These are phyloP conservation scores for Caenorhabditis plicata DNA, from an alignment of 2,888 invertebrate species.

Conservation along the genomic window DNA sequence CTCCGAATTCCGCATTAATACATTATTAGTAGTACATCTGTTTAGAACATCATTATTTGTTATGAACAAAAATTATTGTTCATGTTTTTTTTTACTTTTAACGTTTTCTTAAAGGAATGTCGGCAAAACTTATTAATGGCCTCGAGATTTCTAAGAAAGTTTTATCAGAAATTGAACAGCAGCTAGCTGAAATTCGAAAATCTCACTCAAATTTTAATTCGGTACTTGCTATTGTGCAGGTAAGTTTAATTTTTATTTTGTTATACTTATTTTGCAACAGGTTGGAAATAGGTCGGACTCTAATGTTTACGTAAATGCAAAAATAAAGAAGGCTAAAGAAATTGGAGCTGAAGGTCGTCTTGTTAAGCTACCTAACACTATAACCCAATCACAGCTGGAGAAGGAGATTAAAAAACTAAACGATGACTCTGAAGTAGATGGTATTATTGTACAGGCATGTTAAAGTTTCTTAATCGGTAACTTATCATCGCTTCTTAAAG, in stretches of 20 bases:
- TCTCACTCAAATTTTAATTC: conserved; percentile 72
- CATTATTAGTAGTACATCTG: too few relatives aligned
- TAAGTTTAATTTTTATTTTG: conserved; percentile 52
- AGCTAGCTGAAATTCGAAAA: conserved; percentile 68
- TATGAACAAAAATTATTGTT: too few relatives aligned
- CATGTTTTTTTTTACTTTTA: too few relatives aligned
- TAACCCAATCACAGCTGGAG: conserved; percentile 74
- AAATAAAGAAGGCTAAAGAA: conserved; percentile 85
- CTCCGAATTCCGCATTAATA: too few relatives aligned
- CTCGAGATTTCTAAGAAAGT: conserved; percentile 70
- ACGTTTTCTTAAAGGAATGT: too few relatives aligned
- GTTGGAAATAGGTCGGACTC: conserved; percentile 95
- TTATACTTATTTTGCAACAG: conserved; percentile 69
- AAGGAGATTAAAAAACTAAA: conserved; percentile 77
- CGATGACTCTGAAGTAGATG: conserved; percentile 75
- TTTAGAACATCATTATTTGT: too few relatives aligned
- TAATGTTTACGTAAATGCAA: conserved; percentile 95
- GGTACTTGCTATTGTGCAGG: conserved; percentile 82
- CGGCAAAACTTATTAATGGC: conserved; percentile 63
- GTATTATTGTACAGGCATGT: conserved; percentile 65
- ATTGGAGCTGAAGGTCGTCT: conserved; percentile 77
- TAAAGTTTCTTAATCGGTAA: neutral
- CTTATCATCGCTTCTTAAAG: conserved; percentile 51
- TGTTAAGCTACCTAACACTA: conserved; percentile 78
- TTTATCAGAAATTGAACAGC: conserved; percentile 73